phyloP scores from a whole-genome alignment of 1,140 invertebrate species.

The Saccostrea glomerata region DNA sequence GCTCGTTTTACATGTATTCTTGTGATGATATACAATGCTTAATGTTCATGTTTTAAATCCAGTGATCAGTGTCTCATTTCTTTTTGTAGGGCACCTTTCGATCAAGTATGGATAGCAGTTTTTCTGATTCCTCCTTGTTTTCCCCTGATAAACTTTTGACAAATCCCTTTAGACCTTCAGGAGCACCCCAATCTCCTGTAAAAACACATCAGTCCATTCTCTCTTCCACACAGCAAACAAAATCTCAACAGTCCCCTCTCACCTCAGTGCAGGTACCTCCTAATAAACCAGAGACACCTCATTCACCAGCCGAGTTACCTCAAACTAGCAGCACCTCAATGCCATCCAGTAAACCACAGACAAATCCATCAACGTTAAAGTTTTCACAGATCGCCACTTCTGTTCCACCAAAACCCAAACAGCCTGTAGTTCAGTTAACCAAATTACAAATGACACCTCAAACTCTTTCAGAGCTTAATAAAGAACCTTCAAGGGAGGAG shows the following conservation, averaged over 20 bases:
- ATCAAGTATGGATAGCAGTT: slow-evolving; percentile 30
- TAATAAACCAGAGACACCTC: slow-evolving; percentile 7
- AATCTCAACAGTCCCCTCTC: not conserved
- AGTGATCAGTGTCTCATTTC: not conserved
- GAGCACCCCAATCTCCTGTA: not conserved
- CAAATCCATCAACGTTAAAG: not conserved
- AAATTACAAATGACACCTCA: not conserved
- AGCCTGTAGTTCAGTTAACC: not conserved
- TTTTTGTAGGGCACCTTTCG: not conserved
- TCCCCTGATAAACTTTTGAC: slow-evolving; percentile 43
- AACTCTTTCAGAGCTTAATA: not conserved
- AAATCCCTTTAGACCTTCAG: not conserved
- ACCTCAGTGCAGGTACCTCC: not conserved
- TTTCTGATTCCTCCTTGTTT: slow-evolving; percentile 54
- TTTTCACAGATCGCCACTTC: not conserved
- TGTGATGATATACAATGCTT: no score
- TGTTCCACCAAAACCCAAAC: not conserved
- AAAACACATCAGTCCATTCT: not conserved
- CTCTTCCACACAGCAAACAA: not conserved
- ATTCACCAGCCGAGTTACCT: not conserved
- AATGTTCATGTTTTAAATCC: no score
- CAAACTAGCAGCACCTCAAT: not conserved
- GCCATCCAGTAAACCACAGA: not conserved
- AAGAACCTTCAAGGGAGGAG: not conserved
- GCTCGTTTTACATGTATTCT: no score